A percentile compares a stretch with the other conserved stretches of the same genome.
Conservation (phyloP, 2,113 vertebrate genomes). For the Pterocles gutturalis region DNA sequence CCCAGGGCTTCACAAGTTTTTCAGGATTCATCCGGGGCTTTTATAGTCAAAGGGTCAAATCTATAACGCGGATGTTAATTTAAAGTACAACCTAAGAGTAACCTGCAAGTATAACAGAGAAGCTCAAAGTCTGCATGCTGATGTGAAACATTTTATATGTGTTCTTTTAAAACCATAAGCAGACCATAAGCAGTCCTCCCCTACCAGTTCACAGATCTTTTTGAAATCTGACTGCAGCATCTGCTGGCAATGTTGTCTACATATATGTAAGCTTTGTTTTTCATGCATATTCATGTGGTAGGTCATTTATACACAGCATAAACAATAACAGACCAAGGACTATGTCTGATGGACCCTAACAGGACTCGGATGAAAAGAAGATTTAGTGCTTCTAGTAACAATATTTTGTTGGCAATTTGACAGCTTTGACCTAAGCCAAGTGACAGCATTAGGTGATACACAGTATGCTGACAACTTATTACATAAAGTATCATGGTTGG, state of each 20-base stretch:
- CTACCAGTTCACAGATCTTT: neutral
- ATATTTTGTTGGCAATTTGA: constrained; percentile 73
- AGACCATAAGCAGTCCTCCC: neutral
- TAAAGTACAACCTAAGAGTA: neutral
- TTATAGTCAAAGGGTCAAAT: neutral
- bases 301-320: constrained; percentile 44
- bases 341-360: constrained; percentile 42
- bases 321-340: constrained; percentile 57
- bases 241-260: constrained; percentile 7
- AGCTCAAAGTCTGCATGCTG: neutral
- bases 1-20: neutral
- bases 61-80: neutral
- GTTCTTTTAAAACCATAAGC: neutral
- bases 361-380: constrained; percentile 50
- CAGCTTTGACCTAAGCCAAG: constrained; percentile 66
- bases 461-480: constrained; percentile 75
- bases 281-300: neutral
- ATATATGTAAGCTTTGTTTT: constrained; percentile 23
- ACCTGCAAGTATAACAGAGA: neutral
- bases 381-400: constrained; percentile 52
- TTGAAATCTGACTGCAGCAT: neutral
- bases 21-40: neutral
- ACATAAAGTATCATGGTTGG: constrained; percentile 68
- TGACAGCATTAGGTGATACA: constrained; percentile 72
- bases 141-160: neutral